Evolutionary conservation across 2,888 invertebrate species (phyloP), one percentile per base, ranked within the genome.

Genomic region (Lycia hirtaria): DNA sequence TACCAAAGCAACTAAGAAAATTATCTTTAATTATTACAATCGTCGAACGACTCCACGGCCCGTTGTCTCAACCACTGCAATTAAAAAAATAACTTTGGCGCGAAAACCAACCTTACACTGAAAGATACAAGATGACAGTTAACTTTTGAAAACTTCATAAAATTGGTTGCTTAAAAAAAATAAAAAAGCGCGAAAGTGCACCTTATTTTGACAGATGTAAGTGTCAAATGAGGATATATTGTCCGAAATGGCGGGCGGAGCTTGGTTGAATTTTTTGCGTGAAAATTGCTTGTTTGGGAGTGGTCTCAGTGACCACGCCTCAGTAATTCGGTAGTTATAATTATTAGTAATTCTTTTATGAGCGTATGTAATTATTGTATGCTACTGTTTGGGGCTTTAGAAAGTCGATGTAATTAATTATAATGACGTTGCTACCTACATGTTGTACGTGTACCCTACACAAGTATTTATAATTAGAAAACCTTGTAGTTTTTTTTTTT

Each of bases 1-100:
- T 78, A 72, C 79, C 77, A 56, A 67, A 65, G 60, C 67, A 69
- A 68, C 55, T 62, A 69, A 71, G 76, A 72, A 80, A 81, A 80
- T 78, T 73, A 71, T 70, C 66, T 65, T 75, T 80, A 78, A 80
- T 80, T 78, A 80, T 75, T 71, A 67, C 66, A 64, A 67, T 62
- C 57, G 56, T 60, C 70, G 19, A 59, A 57, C 51, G 51, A 43
- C 59, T 56, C 53, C 52, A 32, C 45, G 41, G 20, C 54, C 22
- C 35, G 37, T 28, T 40, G 14, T 26, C n/a, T 12, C 14, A 10
- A 14, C 32, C 7, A n/a, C 3, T 40, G 20, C 44, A 35, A 33
- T 50, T 43, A 20, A 50, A 59, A 65, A 56, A 40, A 30, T 38
- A 60, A 37, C n/a, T 37, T 52, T 20, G 19, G 35, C 56, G 60